A percentile compares a stretch with the other conserved stretches of the same genome.
These are phyloP conservation scores for Ephestia elutella DNA, from an alignment of 1,140 invertebrate genomes.

Conservation along the genomic window DNA sequence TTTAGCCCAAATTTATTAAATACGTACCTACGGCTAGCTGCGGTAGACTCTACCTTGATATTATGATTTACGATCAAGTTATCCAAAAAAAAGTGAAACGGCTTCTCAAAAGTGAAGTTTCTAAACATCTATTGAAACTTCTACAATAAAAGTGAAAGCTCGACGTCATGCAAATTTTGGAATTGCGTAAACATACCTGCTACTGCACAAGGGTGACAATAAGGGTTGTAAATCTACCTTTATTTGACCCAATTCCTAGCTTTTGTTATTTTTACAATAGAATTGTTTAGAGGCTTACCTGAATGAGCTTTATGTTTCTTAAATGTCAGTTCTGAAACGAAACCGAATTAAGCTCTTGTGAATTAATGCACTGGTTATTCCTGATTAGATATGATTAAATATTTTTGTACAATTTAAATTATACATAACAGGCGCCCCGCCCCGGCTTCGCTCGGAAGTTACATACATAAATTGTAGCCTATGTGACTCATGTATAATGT, in stretches of 20 bases:
- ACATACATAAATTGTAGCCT: too few species aligned
- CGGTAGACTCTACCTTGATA: not conserved
- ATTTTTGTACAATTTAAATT: too few species aligned
- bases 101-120: not conserved
- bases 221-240: slow-evolving; percentile 42
- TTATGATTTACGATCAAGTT: not conserved
- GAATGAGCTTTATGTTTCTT: not conserved
- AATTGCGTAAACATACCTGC: slow-evolving; percentile 58
- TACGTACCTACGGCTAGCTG: too few species aligned
- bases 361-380: too few species aligned
- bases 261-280: slow-evolving; percentile 35
- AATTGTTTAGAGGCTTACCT: slow-evolving; percentile 29
- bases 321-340: not conserved
- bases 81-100: slow-evolving; percentile 13
- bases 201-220: slow-evolving; percentile 48
- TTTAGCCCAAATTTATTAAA: too few species aligned
- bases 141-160: slow-evolving; percentile 68
- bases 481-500: too few species aligned
- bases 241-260: slow-evolving; percentile 42
- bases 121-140: not conserved
- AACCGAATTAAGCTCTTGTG: not conserved
- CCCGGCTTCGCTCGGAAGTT: too few species aligned
- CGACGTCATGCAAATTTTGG: slow-evolving; percentile 55
- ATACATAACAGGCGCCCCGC: too few species aligned
- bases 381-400: too few species aligned